Percentiles rank a stretch among this genome's conserved stretches.
Conservation (phyloP, 2,113 vertebrate species). For the Pedionomus torquatus region DNA sequence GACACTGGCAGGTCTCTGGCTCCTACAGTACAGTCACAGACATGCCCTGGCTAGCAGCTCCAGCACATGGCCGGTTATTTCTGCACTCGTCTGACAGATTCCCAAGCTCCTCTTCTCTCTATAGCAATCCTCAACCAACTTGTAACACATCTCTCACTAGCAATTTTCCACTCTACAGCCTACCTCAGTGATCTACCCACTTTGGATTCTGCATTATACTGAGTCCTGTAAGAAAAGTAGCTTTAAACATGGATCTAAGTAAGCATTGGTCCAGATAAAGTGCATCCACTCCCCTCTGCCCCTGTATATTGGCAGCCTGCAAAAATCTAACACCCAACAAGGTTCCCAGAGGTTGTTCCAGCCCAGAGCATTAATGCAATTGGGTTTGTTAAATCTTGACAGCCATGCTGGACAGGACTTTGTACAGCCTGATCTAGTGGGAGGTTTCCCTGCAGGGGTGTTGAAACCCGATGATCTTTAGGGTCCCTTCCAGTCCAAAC, state of each 20-base stretch:
- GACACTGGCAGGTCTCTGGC: neutral
- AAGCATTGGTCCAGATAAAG: neutral
- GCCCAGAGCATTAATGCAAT: neutral
- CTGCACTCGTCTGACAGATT: accelerated
- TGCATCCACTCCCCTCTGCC: neutral
- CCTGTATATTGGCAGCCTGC: neutral
- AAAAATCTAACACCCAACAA: neutral
- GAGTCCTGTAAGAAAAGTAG: neutral
- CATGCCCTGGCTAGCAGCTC: neutral
- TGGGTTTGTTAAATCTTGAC: too few species aligned
- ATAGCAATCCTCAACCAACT: neutral
- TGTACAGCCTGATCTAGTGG: too few species aligned
- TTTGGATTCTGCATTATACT: neutral
- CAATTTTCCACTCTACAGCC: neutral
- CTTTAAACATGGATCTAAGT: neutral
- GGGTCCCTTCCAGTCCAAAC: too few species aligned
- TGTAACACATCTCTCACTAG: neutral
- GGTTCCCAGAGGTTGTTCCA: neutral
- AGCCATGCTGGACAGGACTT: too few species aligned
- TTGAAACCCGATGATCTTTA: too few species aligned
- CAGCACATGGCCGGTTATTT: neutral
- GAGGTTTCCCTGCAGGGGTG: too few species aligned
- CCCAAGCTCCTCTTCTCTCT: neutral
- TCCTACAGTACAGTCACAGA: neutral
- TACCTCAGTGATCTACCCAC: neutral